These are phyloP conservation scores for Aphelenchoides bicaudatus DNA, from an alignment of 2,888 invertebrate species.

Conservation along the genomic window DNA sequence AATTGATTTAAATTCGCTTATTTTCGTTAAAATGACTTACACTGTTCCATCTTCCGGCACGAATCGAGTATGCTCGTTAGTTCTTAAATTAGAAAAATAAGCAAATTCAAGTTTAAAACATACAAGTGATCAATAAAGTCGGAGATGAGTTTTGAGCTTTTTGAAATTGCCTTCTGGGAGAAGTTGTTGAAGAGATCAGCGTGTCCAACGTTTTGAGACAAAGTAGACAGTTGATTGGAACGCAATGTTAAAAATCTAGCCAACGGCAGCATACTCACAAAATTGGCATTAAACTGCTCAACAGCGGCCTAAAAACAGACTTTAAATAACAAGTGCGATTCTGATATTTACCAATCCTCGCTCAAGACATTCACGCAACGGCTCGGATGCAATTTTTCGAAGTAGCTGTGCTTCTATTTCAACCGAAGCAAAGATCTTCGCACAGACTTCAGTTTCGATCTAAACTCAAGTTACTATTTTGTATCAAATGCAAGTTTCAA, in stretches of 20 bases:
- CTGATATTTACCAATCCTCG: conserved; percentile 26
- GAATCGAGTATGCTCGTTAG: conserved; percentile 69
- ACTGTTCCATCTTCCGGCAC: conserved; percentile 85
- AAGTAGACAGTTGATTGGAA: conserved; percentile 29
- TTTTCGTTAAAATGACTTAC: background rate
- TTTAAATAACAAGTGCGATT: conserved; percentile 12
- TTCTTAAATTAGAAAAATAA: no score
- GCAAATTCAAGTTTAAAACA: no score
- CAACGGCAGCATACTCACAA: conserved; percentile 35
- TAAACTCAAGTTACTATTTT: conserved; percentile 20
- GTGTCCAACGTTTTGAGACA: conserved; percentile 33
- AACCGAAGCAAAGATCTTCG: conserved; percentile 36
- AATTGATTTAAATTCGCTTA: no score
- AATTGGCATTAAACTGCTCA: conserved; percentile 40
- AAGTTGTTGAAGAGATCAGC: conserved; percentile 22
- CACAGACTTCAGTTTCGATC: conserved; percentile 38
- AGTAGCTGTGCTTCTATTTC: conserved; percentile 37
- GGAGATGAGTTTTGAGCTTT: conserved; percentile 28
- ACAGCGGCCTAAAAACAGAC: conserved; percentile 21
- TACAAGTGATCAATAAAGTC: conserved; percentile 34
- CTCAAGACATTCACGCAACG: conserved; percentile 28
- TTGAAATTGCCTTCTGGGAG: conserved; percentile 21
- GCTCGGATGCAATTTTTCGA: conserved; percentile 33
- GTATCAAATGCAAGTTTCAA: conserved; percentile 11
- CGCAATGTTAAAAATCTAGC: conserved; percentile 34